Percentiles rank a stretch among this genome's conserved stretches.
Evolutionary conservation across 2,113 vertebrate genomes (phyloP).

Genomic region (Ciconia maguari): DNA sequence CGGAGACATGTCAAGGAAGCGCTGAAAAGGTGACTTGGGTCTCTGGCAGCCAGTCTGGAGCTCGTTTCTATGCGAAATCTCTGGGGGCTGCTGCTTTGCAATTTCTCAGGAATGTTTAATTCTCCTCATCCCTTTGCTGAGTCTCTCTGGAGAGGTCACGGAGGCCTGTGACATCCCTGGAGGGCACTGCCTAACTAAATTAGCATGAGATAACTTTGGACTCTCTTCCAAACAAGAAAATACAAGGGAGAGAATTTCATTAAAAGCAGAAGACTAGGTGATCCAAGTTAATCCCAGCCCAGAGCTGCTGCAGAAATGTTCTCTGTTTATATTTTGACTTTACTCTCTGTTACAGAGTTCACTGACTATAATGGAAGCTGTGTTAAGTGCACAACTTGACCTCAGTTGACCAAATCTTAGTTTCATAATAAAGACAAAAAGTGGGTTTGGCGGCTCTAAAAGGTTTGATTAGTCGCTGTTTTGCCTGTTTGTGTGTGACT

Average conservation of each 20-base stretch:
- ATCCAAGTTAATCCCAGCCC: constrained; percentile 85
- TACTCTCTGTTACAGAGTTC: constrained; percentile 71
- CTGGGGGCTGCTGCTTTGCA: constrained; percentile 79
- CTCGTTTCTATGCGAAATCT: constrained; percentile 78
- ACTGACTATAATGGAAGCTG: constrained; percentile 60
- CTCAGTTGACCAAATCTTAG: constrained; percentile 71
- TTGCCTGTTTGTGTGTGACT: constrained; percentile 40
- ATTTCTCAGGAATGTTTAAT: constrained; percentile 89
- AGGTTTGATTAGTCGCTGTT: constrained; percentile 47
- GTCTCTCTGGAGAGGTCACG: constrained; percentile 82
- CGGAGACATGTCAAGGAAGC: constrained; percentile 79
- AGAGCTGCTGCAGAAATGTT: constrained; percentile 77
- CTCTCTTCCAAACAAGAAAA: constrained; percentile 83
- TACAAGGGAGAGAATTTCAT: constrained; percentile 85
- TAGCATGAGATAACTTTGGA: constrained; percentile 89
- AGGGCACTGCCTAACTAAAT: constrained; percentile 87
- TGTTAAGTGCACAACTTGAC: constrained; percentile 68
- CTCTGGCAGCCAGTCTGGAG: constrained; percentile 83
- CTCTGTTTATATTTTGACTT: constrained; percentile 72
- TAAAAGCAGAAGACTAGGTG: constrained; percentile 85
- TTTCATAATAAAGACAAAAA: constrained; percentile 68
- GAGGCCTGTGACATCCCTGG: constrained; percentile 83
- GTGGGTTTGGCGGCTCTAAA: constrained; percentile 59
- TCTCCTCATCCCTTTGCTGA: constrained; percentile 77
- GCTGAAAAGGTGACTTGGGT: constrained; percentile 85